phyloP scores from a whole-genome alignment of 2,888 invertebrate species.

The Phania funesta region DNA sequence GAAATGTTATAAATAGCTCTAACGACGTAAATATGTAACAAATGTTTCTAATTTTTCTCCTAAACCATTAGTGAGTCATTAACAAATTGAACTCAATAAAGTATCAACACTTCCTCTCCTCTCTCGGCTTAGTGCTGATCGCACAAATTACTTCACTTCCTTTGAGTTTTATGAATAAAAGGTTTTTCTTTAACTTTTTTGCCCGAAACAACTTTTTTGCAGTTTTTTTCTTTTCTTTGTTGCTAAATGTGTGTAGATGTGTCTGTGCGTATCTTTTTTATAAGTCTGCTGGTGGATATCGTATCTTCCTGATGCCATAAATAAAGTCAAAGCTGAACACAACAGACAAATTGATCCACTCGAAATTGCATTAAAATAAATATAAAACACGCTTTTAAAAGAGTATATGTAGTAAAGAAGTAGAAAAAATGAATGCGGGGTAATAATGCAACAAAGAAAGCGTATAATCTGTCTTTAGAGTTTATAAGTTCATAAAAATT shows the following conservation, averaged over 20 bases:
- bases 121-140: constrained; percentile 41
- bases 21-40: constrained; percentile 14
- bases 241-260: constrained; percentile 2
- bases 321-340: constrained; percentile 67
- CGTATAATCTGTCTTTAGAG: background rate
- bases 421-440: background rate
- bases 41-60: constrained; percentile 1
- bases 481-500: constrained; percentile 6
- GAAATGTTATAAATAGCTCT: constrained; percentile 28
- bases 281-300: constrained; percentile 43
- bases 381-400: constrained; percentile 58
- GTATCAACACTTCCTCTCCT: constrained; percentile 36
- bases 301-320: constrained; percentile 68
- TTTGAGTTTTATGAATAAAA: constrained; percentile 38
- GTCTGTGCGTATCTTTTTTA: background rate
- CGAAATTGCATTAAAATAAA: constrained; percentile 75
- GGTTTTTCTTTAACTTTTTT: constrained; percentile 13
- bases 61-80: constrained; percentile 37
- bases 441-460: constrained; percentile 41
- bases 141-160: constrained; percentile 64
- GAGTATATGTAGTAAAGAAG: constrained; percentile 5
- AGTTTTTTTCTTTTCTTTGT: background rate
- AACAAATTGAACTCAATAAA: constrained; percentile 18
- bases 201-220: background rate
- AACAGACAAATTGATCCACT: constrained; percentile 77